Evolutionary conservation across 2,888 invertebrate species (phyloP), one percentile per base, ranked within the genome.

Genomic region (Yponomeuta evonymella): DNA sequence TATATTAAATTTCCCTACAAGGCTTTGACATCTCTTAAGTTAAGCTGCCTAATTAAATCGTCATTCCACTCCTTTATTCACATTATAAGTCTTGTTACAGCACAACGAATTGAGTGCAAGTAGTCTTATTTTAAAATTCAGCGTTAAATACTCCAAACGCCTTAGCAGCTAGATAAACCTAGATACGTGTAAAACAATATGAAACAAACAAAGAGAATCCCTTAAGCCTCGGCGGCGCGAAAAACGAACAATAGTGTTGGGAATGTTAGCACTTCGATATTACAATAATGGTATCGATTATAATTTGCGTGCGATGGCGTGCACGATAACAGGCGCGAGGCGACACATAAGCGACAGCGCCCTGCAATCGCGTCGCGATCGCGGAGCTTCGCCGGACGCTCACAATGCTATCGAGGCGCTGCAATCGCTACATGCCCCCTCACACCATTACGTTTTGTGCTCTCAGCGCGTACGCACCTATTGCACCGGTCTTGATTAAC

Each of bases 221-320:
- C 43, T 9, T 43, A 43, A 43, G 30, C 62, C 12, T 15, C n/a
- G 58, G 12, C 15, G 70, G 29, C 64, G 33, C n/a, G 72, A 70
- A 85, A 85, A 85, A 83, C 78, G 81, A 86, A 90, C 88, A 90
- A 90, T 88, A 87, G 88, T 82, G 81, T 83, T 86, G 87, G 83
- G 86, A 88, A 84, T 87, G 88, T 73, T 73, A 72, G 51, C 72
- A 73, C 71, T 71, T 79, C 84, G 85, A 88, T 90, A 89, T 90
- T 89, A 91, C 91, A 91, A 92, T 92, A 92, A 90, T 91, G 90
- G 91, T 90, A 90, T 92, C 91, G 91, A 89, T 91, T 90, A 92
- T 92, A 92, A 92, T 92, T 92, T 91, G 91, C 91, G 91, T 92
- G 90, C 88, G 91, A 92, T 91, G 84, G 85, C 83, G 83, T 81